Evolutionary conservation across 2,888 invertebrate species (phyloP).

Genomic region (Netelia virgata): DNA sequence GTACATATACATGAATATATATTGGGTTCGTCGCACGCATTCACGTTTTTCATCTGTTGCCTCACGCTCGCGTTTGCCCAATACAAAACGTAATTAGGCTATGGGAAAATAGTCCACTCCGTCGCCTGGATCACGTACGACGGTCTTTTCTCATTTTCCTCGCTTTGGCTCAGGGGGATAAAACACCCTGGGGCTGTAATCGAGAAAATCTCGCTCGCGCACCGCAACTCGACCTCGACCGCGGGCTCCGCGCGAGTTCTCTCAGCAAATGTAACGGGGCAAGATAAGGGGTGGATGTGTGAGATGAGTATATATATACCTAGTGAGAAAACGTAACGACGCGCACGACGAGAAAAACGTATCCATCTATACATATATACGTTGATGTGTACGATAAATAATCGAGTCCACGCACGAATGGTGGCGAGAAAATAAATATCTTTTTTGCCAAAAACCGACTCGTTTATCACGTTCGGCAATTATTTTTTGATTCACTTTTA

Average conservation of each 20-base stretch:
- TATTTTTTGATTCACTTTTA: not conserved
- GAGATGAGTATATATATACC: not conserved
- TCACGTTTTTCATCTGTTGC: conserved; percentile 43
- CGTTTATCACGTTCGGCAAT: not conserved
- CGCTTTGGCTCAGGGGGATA: conserved; percentile 49
- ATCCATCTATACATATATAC: not conserved
- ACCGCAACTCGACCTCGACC: conserved; percentile 52
- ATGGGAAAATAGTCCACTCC: conserved; percentile 56
- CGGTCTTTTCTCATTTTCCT: conserved; percentile 67
- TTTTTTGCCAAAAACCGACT: not conserved
- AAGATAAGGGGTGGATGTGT: not conserved
- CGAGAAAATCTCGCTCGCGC: conserved; percentile 47
- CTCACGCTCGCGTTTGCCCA: conserved; percentile 45
- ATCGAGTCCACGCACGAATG: not conserved
- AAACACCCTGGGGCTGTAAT: conserved; percentile 51
- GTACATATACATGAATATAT: not conserved
- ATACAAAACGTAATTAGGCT: conserved; percentile 61
- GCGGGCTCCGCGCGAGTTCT: conserved; percentile 36
- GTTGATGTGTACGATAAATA: not conserved
- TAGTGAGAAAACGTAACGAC: conserved; percentile 19
- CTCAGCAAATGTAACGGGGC: conserved; percentile 40
- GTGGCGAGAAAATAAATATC: conserved; percentile 7
- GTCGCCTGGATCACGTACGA: conserved; percentile 57
- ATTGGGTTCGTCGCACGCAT: conserved; percentile 18
- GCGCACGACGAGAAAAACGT: not conserved